Evolutionary conservation across 2,888 invertebrate genomes (phyloP), one percentile per base, ranked within the genome.

Genomic region (Parnassius orleans): DNA sequence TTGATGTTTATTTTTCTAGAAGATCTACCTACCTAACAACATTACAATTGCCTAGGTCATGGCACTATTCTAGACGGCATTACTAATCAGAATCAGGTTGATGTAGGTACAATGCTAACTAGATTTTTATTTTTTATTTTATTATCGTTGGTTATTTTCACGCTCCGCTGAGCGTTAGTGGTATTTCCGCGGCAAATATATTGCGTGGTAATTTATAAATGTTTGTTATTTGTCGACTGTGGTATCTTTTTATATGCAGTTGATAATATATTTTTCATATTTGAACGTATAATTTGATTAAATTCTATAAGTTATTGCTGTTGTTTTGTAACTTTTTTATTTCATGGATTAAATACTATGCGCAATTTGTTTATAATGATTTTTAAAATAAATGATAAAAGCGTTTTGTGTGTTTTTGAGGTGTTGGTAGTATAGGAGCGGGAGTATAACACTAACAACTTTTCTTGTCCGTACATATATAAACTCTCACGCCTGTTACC

Each of bases 11-110:
- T 58, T 51, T 58, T 59, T 59, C 55, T 63, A 63, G 59, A 54
- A 58, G 33, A 55, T 46, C 63, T 59, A 69, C 67, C 68, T 41
- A 55, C 51, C 63, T 59, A 69, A 68, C 68, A 54, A 61, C 65
- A 66, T 68, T 71, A 65, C 58, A 14, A 66, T 73, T 69, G 68
- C 68, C 71, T 75, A 73, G 75, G 73, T 75, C 74, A 70, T 59
- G 69, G 55, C 19, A 33, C 12, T 51, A 47, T 54, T 63, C 15
- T 57, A 33, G 54, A 55, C 33, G 33, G 9, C n/a, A 47, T 33
- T 11, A 58, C 52, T 55, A 61, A 61, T 44, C 12, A 10, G 48
- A 46, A 43, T n/a, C 42, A 19, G 10, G 43, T 60, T 54, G 54
- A 42, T 54, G 53, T 44, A 51, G 60, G 51, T 33, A 51, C 33